Base-by-base conservation (phyloP, 1,140 invertebrate genomes). In the Bathynomus jamesi region DNA sequence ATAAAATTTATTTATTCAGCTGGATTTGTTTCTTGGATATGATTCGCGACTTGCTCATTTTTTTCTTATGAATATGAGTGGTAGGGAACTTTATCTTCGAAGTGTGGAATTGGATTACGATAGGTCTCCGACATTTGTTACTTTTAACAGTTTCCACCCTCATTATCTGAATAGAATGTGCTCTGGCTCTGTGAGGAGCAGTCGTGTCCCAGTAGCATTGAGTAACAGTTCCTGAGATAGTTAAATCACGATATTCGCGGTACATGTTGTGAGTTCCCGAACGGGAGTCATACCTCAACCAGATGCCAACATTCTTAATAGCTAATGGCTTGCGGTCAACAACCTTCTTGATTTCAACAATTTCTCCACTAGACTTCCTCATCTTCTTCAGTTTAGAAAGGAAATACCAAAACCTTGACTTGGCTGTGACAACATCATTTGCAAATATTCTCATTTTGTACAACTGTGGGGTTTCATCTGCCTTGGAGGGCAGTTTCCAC, bases 251-350 rank as follows among this genome's bases (percentile, higher is more conserved):
- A 85, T 99, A 99, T 84, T 99, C 98, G 68, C 96, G 88, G 90
- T 99, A 99, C 96, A 99, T 99, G 86, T 99, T 99, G 85, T 99
- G 98, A 40, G 95, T 98, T 67, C 97, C 98, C 63, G 95, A 98
- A 69, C 98, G 87, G 0, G 96, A 99, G 81, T 99, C 95, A 82
- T 95, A 95, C 78, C 97, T 88, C 80, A 99, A 84, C 96, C 96
- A 99, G 79, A 99, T 95, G 76, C 97, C 98, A 84, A 96, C 98
- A 84, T 99, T 99, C 87, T 99, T 99, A 75, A 99, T 95, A 80
- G 91, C 93, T 4, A 90, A 85, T 10, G 96, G 94, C 53, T 91
- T 91, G 80, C 91, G 96, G 81, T 99, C 96, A 71, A 90, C 87
- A 69, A 97, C 86, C 85, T 88, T 87, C 84, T 93, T 92, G 68